Conservation (phyloP, 2,888 invertebrate species). For the Leptinotarsa haldemani region DNA sequence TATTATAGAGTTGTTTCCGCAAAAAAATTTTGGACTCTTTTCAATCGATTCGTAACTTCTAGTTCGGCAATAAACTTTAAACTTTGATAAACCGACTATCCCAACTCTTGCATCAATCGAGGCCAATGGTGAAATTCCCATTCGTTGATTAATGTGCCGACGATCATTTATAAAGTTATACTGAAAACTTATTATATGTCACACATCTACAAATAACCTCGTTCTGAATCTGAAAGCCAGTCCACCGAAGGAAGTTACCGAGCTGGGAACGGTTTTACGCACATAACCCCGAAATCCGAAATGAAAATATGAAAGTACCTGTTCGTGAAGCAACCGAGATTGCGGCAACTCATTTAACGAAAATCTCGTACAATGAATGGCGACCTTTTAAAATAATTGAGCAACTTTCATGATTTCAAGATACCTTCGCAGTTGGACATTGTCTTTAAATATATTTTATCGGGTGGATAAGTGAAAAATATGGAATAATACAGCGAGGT, state of each 20-base stretch:
- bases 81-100: not conserved
- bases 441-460: constrained; percentile 11
- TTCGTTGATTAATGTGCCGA: not conserved
- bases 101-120: not conserved
- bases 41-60: not conserved
- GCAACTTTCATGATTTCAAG: constrained; percentile 36
- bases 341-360: constrained; percentile 22
- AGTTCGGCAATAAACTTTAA: not conserved
- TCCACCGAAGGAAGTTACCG: not conserved
- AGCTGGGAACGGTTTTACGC: not conserved
- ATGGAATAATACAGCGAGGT: not conserved
- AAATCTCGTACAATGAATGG: constrained; percentile 25
- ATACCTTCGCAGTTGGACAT: constrained; percentile 23
- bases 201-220: constrained; percentile 10
- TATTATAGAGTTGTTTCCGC: too few relatives aligned
- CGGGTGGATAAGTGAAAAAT: constrained; percentile 4
- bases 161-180: constrained; percentile 4
- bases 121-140: not conserved
- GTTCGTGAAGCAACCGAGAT: constrained; percentile 15
- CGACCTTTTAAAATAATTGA: constrained; percentile 39
- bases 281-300: not conserved
- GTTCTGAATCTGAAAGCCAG: not conserved
- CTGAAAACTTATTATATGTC: not conserved
- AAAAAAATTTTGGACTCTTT: too few relatives aligned
- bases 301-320: constrained; percentile 25